A percentile compares a stretch with the other conserved stretches of the same genome.
Evolutionary conservation across 2,797 vertebrate genomes (phyloP).

Genomic region (Petrocephalus schoutedeni): DNA sequence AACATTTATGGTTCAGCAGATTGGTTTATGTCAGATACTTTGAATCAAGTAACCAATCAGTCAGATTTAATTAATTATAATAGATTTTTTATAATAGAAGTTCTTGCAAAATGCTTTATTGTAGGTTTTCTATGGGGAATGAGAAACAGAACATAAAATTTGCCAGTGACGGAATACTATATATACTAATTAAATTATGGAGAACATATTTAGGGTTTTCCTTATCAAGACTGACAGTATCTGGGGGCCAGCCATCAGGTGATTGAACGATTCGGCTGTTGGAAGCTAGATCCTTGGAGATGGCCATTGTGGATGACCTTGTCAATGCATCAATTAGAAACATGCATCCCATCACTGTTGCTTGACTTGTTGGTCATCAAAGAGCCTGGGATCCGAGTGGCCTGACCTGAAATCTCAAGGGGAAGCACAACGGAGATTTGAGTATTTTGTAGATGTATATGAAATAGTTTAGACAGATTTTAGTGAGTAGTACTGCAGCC

Average conservation of each 20-base stretch:
- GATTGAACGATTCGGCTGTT: background rate
- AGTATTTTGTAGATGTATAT: background rate
- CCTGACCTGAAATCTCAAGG: background rate
- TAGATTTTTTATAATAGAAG: background rate
- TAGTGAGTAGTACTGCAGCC: background rate
- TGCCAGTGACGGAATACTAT: background rate
- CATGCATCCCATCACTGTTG: background rate
- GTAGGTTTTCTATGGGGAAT: background rate
- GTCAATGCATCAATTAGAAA: background rate
- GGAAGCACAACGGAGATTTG: background rate
- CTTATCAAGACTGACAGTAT: background rate
- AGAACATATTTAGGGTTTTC: slow-evolving; percentile 5
- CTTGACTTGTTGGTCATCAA: background rate
- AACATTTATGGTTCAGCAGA: background rate
- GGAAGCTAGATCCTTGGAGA: background rate
- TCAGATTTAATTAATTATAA: background rate
- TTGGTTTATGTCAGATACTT: background rate
- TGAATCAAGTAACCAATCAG: background rate
- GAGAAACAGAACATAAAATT: background rate
- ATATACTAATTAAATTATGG: background rate
- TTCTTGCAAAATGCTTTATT: background rate
- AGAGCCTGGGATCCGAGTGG: background rate
- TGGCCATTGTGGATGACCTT: background rate
- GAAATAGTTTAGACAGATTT: background rate
- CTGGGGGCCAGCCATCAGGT: background rate